phyloP scores from a whole-genome alignment of 2,113 vertebrate genomes.

The Lampris incognitus region DNA sequence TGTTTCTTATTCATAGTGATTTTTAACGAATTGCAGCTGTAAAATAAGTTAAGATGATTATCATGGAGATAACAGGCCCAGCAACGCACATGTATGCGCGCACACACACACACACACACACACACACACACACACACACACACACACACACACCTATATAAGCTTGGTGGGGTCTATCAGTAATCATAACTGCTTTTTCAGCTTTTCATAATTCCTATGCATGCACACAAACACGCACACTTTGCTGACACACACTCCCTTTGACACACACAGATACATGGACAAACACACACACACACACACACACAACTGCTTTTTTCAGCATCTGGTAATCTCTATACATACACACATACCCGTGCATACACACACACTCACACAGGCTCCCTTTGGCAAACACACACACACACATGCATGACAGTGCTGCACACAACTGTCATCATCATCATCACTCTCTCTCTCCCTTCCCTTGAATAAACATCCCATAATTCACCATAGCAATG shows the following conservation, averaged over 20 bases:
- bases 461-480: constrained; percentile 36
- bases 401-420: constrained; percentile 6
- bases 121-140: constrained; percentile 8
- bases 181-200: constrained; percentile 1
- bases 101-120: constrained; percentile 29
- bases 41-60: constrained; percentile 1
- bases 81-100: background rate
- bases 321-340: background rate
- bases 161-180: background rate
- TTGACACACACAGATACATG: no score
- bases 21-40: constrained; percentile 8
- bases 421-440: constrained; percentile 45
- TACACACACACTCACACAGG: constrained; percentile 28
- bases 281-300: background rate
- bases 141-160: background rate
- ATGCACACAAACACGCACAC: constrained; percentile 4
- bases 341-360: constrained; percentile 1
- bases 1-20: background rate
- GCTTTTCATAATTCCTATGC: constrained; percentile 1
- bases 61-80: constrained; percentile 11
- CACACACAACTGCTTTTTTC: background rate
- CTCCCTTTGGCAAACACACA: no score
- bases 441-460: constrained; percentile 57
- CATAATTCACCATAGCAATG: constrained; percentile 43
- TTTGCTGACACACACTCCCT: background rate